Conservation (phyloP, 2,888 invertebrate species). For the Hypomecis punctinalis region DNA sequence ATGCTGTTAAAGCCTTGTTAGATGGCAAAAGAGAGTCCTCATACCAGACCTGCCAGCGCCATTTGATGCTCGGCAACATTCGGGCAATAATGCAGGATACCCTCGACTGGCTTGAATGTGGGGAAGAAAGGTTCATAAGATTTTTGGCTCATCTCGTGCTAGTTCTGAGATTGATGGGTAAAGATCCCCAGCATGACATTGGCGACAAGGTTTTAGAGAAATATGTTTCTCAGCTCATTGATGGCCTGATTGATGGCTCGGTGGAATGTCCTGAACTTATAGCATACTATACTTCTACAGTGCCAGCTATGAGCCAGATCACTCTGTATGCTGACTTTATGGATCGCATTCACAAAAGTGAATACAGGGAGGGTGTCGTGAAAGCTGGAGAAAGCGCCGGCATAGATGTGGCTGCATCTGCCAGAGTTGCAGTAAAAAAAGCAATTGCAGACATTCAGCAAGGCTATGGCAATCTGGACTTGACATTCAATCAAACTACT, state of each 20-base stretch:
- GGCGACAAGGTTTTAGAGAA: conserved; percentile 91
- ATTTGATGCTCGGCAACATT: conserved; percentile 93
- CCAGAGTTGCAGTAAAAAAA: conserved; percentile 93
- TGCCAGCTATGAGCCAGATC: conserved; percentile 85
- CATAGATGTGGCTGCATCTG: conserved; percentile 93
- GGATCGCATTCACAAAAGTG: conserved; percentile 86
- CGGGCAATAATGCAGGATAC: conserved; percentile 89
- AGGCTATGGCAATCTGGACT: conserved; percentile 79
- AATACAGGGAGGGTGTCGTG: conserved; percentile 88
- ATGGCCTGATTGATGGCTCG: conserved; percentile 71
- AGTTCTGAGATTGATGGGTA: conserved; percentile 92
- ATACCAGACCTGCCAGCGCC: conserved; percentile 92
- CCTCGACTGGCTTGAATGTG: conserved; percentile 86
- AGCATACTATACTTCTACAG: conserved; percentile 93
- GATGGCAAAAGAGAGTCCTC: conserved; percentile 86
- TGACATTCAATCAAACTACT: conserved; percentile 88
- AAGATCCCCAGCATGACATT: conserved; percentile 87
- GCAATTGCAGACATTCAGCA: conserved; percentile 79
- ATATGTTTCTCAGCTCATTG: conserved; percentile 89
- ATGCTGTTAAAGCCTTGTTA: conserved; percentile 76
- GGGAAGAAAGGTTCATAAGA: conserved; percentile 86
- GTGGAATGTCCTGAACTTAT: conserved; percentile 91
- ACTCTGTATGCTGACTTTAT: conserved; percentile 88
- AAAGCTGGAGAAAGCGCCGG: conserved; percentile 90
- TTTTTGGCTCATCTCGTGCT: conserved; percentile 94